A percentile compares a stretch with the other conserved stretches of the same genome.
phyloP scores from a whole-genome alignment of 2,113 vertebrate genomes.

The Scophthalmus maximus region DNA sequence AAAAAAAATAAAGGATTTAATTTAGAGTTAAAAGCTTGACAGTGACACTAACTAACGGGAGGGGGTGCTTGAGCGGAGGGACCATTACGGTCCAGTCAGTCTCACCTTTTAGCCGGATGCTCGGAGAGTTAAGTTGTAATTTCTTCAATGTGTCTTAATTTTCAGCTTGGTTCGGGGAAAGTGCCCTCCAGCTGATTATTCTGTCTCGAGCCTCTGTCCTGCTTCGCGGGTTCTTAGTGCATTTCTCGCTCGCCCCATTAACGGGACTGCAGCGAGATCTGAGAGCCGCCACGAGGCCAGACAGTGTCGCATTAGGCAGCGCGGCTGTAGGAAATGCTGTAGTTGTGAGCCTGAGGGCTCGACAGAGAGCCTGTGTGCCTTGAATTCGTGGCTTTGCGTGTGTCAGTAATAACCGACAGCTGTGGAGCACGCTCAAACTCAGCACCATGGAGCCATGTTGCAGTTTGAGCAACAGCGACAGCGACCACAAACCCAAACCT shows the following conservation, averaged over 20 bases:
- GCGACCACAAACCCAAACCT: not conserved
- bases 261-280: not conserved
- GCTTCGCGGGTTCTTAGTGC: not conserved
- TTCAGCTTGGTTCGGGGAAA: not conserved
- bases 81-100: too few relatives aligned
- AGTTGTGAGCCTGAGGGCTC: not conserved
- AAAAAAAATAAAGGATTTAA: too few relatives aligned
- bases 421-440: too few relatives aligned
- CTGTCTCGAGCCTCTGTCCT: not conserved
- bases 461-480: not conserved
- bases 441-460: too few relatives aligned
- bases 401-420: too few relatives aligned
- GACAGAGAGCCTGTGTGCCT: slow-evolving; percentile 18
- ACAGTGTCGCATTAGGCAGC: not conserved
- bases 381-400: slow-evolving; percentile 62
- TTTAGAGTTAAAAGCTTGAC: too few relatives aligned
- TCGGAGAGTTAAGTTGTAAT: too few relatives aligned
- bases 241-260: not conserved
- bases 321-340: not conserved
- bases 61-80: too few relatives aligned
- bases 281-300: not conserved
- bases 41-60: too few relatives aligned
- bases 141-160: too few relatives aligned
- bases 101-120: too few relatives aligned
- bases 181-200: not conserved